Percentiles rank a stretch among this genome's conserved stretches.
phyloP scores from a whole-genome alignment of 2,113 vertebrate genomes.

The Phylloscopus trochilus region DNA sequence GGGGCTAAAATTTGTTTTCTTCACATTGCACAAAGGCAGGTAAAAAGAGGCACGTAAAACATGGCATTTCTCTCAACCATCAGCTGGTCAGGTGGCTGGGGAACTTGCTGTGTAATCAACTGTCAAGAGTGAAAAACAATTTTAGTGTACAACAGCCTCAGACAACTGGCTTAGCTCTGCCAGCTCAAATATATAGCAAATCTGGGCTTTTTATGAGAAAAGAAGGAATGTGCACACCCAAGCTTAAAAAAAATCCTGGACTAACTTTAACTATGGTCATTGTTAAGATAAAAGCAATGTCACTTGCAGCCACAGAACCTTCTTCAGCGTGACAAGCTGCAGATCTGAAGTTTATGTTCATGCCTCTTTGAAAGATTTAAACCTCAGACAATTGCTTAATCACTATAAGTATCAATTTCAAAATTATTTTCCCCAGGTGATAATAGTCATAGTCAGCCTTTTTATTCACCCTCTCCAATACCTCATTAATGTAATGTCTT shows the following conservation, averaged over 20 bases:
- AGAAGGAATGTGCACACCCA: neutral
- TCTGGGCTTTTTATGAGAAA: neutral
- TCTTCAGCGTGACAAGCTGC: neutral
- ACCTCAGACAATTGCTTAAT: slow-evolving; percentile 27
- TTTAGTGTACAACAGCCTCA: neutral
- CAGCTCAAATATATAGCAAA: slow-evolving; percentile 5
- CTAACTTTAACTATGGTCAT: neutral
- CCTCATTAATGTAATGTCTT: neutral
- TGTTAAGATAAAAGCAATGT: slow-evolving; percentile 21
- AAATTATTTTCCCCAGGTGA: slow-evolving; percentile 20
- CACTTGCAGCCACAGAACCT: slow-evolving; percentile 10
- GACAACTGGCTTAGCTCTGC: slow-evolving; percentile 10
- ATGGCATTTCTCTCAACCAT: neutral
- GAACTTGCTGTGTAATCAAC: neutral
- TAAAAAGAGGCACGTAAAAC: neutral
- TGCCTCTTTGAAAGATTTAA: slow-evolving; percentile 8
- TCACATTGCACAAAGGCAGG: neutral
- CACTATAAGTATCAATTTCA: slow-evolving; percentile 11
- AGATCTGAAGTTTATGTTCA: slow-evolving; percentile 19
- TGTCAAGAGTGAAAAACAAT: slow-evolving; percentile 1
- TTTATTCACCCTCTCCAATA: neutral
- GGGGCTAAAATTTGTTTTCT: neutral
- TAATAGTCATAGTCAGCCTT: neutral
- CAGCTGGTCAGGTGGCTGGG: neutral
- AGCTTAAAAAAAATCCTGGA: neutral